Conservation (phyloP, 2,888 invertebrate species). For the Ophion costatus region DNA sequence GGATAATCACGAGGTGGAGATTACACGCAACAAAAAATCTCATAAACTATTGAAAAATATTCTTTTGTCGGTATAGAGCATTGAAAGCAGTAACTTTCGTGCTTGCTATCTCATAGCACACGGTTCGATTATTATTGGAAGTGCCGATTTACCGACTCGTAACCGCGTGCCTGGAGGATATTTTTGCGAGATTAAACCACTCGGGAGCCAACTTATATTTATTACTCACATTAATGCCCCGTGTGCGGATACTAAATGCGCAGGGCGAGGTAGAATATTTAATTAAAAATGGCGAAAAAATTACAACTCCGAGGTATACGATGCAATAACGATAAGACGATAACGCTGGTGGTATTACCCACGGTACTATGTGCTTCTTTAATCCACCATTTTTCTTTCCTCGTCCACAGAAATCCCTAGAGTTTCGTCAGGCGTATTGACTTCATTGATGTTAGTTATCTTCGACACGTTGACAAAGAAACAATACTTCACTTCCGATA, state of each 20-base stretch:
- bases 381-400: constrained; percentile 9
- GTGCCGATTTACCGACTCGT: constrained; percentile 48
- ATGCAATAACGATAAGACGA: constrained; percentile 55
- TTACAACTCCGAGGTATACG: constrained; percentile 20
- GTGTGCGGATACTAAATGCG: constrained; percentile 36
- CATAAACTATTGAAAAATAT: constrained; percentile 46
- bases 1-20: constrained; percentile 6
- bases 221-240: constrained; percentile 62
- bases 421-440: constrained; percentile 7
- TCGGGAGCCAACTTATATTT: constrained; percentile 59
- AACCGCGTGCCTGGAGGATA: constrained; percentile 55
- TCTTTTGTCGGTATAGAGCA: constrained; percentile 29
- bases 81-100: constrained; percentile 44
- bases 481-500: not conserved
- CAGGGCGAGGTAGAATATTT: constrained; percentile 35
- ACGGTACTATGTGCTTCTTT: constrained; percentile 30
- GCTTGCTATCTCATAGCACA: constrained; percentile 41
- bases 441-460: not conserved
- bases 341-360: constrained; percentile 37
- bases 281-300: constrained; percentile 34
- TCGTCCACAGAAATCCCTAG: not conserved
- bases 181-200: constrained; percentile 67
- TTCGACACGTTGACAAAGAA: not conserved
- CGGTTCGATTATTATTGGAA: constrained; percentile 61
- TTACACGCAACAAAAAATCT: not conserved